phyloP scores from a whole-genome alignment of 1,140 invertebrate species.

The Zaprionus nigranus region DNA sequence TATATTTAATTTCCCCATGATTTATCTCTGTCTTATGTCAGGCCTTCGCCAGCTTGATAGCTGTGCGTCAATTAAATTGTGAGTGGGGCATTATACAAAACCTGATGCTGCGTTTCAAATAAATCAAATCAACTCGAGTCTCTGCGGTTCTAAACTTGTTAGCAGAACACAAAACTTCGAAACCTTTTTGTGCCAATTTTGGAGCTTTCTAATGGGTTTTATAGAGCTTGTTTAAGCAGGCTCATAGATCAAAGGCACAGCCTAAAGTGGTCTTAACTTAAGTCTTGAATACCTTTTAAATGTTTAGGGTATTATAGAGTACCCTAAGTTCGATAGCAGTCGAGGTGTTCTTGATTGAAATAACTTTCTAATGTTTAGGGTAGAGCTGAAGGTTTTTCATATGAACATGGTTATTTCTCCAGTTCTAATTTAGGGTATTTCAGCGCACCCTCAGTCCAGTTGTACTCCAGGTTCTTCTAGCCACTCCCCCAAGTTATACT shows the following conservation, averaged over 20 bases:
- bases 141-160: background rate
- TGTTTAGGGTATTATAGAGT: background rate
- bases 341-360: no score
- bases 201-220: conserved; percentile 1
- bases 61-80: background rate
- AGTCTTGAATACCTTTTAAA: no score
- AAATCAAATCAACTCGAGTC: background rate
- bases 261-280: background rate
- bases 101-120: background rate
- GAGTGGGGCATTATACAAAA: conserved; percentile 1
- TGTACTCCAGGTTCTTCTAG: background rate
- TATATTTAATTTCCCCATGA: conserved; percentile 22
- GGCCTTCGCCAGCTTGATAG: background rate
- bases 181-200: background rate
- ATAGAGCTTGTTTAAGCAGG: background rate
- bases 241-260: background rate
- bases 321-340: no score
- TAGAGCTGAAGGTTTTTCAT: no score
- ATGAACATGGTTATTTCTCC: no score
- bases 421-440: no score
- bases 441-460: no score
- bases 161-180: background rate
- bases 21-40: conserved; percentile 32
- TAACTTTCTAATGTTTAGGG: no score
- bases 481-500: background rate